Evolutionary conservation across 92 coral and sea anemone genomes (phyloP).

Genomic region (Bergia puertoricense): DNA sequence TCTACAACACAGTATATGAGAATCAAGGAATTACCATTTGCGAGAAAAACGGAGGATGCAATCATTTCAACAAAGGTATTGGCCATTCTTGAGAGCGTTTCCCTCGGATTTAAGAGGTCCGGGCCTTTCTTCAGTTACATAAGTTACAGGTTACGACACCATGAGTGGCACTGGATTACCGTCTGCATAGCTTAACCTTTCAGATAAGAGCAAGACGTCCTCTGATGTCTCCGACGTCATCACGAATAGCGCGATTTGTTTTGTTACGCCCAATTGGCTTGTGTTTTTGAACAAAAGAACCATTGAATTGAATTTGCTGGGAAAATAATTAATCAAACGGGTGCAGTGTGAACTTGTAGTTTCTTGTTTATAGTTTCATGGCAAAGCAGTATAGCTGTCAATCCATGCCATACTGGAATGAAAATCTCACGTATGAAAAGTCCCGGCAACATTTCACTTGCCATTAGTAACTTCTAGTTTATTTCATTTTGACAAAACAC

Average conservation of each 20-base stretch:
- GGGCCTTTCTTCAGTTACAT: not conserved
- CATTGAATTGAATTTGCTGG: not conserved
- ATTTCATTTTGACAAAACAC: not conserved
- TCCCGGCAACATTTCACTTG: too few species aligned
- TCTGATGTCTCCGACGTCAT: slow-evolving; percentile 9
- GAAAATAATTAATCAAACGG: not conserved
- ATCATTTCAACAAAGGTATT: slow-evolving; percentile 7
- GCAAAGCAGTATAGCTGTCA: too few species aligned
- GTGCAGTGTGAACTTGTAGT: not conserved
- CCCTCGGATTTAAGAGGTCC: not conserved
- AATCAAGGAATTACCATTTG: slow-evolving; percentile 22
- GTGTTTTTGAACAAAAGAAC: not conserved
- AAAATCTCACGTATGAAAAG: too few species aligned
- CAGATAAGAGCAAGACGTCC: not conserved
- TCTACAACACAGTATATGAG: not conserved
- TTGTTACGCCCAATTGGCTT: slow-evolving; percentile 11
- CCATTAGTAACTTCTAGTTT: too few species aligned
- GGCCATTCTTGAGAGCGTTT: slow-evolving; percentile 18
- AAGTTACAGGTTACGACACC: not conserved
- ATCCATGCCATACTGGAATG: too few species aligned
- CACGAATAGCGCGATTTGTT: not conserved
- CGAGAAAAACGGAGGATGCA: slow-evolving; percentile 18
- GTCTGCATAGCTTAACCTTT: not conserved
- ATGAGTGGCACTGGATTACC: not conserved
- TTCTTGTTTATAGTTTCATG: too few species aligned